Evolutionary conservation across 2,113 vertebrate genomes (phyloP).

Genomic region (Toxotes chatareus): DNA sequence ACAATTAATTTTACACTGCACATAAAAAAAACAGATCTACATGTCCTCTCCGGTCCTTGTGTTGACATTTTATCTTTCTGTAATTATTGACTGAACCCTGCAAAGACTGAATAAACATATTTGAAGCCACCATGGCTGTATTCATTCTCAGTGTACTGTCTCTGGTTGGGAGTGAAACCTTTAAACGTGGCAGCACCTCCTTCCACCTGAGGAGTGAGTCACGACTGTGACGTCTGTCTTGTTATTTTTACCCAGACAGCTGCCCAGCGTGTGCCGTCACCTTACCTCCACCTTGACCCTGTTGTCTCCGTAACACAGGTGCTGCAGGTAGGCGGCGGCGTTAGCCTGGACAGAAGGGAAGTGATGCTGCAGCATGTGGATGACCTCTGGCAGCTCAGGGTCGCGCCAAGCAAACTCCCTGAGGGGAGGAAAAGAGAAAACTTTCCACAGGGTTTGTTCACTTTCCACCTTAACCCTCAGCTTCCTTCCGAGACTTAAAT

Average conservation of each 20-base stretch:
- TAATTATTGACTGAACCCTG: too few species aligned
- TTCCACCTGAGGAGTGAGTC: conserved; percentile 34
- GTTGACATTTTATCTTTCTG: too few species aligned
- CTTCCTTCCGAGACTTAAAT: background rate
- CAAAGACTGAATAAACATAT: too few species aligned
- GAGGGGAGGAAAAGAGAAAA: background rate
- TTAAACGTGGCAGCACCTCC: background rate
- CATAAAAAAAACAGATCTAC: background rate
- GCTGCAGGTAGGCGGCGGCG: conserved; percentile 96
- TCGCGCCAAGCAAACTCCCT: conserved; percentile 93
- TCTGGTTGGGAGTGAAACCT: background rate
- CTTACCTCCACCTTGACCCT: conserved; percentile 92
- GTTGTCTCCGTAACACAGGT: conserved; percentile 98
- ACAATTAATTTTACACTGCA: background rate
- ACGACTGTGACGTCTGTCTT: conserved; percentile 17
- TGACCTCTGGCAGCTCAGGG: conserved; percentile 94
- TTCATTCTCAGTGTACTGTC: too few species aligned
- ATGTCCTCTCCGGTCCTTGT: too few species aligned
- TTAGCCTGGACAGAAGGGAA: conserved; percentile 98
- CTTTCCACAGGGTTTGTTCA: background rate
- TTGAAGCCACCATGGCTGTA: too few species aligned
- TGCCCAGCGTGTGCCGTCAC: conserved; percentile 1
- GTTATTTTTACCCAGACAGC: conserved; percentile 52
- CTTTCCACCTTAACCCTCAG: background rate
- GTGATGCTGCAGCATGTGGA: conserved; percentile 87